Evolutionary conservation across 2,797 vertebrate genomes (phyloP).

Genomic region (Gymnopithys bicolor): DNA sequence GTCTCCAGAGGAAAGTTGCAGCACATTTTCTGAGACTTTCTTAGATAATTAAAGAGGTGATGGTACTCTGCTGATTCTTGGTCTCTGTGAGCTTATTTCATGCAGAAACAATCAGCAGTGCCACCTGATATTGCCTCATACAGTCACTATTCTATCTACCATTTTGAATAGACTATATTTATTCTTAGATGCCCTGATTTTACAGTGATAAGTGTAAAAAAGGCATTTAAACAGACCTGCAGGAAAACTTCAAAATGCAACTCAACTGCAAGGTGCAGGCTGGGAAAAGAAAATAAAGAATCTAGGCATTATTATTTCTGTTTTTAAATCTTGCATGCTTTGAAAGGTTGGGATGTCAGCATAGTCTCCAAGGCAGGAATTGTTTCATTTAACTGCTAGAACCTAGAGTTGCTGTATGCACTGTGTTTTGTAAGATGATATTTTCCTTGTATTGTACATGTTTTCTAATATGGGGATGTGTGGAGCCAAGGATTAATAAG

Average conservation of each 20-base stretch:
- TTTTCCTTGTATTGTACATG: rapidly evolving
- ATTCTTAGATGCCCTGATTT: neutral
- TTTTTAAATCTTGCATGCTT: neutral
- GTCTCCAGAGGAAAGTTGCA: neutral
- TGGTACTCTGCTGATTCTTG: neutral
- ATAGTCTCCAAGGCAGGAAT: neutral
- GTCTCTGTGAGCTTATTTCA: neutral
- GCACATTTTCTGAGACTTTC: neutral
- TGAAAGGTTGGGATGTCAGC: neutral
- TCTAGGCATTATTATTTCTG: neutral
- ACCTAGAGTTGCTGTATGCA: neutral
- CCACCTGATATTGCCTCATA: neutral
- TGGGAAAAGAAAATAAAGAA: neutral
- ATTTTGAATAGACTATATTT: neutral
- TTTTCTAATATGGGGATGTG: neutral
- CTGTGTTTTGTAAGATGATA: neutral
- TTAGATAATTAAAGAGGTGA: neutral
- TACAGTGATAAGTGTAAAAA: neutral
- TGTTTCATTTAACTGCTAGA: neutral
- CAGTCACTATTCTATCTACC: neutral
- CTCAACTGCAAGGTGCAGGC: neutral
- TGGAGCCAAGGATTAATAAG: neutral
- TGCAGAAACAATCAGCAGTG: neutral
- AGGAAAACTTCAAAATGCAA: neutral
- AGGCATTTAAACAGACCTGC: neutral